Base-by-base conservation (phyloP, 2,797 vertebrate species). In the Echiichthys vipera region DNA sequence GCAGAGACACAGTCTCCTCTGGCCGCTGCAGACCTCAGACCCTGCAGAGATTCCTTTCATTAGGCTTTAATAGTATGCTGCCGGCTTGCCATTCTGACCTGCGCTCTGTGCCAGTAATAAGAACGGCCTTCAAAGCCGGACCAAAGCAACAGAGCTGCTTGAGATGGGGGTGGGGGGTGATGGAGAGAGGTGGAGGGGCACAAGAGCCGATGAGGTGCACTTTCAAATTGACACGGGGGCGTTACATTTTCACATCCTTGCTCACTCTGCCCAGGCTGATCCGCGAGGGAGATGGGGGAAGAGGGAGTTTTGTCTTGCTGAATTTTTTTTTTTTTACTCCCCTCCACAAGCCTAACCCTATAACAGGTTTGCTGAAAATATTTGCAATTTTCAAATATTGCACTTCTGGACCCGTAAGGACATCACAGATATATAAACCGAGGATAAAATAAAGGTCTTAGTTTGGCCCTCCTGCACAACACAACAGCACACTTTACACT, bases 31-130 rank as follows among this genome's bases (percentile, higher is more conserved):
- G 89, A 87, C 86, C 88, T 68, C 90, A 87, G 88, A 87, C 88
- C 90, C 91, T 92, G 89, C 92, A 85, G 91, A 93, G 93, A 92
- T 90, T 93, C 89, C 90, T 94, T 94, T 94, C 93, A 94, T 94
- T 94, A 93, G 88, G 85, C 85, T 94, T 93, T 93, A 93, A 92
- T 93, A 92, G 86, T 91, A 91, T 93, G 92, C 92, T 92, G 92
- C 91, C 80, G 90, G 91, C 90, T 93, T 89, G 90, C 92, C 87
- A 86, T 92, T 87, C 92, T 94, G 93, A 93, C 93, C 92, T 79
- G 83, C 72, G 86, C 92, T 93, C 87, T 90, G 87, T 91, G 91
- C 92, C 89, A 91, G 92, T 94, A 93, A 94, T 94, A 94, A 94
- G 93, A 91, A 90, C 84, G 84, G 91, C 90, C 91, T 93, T 92